Evolutionary conservation across 2,113 vertebrate genomes (phyloP).

Genomic region (Platanista minor): DNA sequence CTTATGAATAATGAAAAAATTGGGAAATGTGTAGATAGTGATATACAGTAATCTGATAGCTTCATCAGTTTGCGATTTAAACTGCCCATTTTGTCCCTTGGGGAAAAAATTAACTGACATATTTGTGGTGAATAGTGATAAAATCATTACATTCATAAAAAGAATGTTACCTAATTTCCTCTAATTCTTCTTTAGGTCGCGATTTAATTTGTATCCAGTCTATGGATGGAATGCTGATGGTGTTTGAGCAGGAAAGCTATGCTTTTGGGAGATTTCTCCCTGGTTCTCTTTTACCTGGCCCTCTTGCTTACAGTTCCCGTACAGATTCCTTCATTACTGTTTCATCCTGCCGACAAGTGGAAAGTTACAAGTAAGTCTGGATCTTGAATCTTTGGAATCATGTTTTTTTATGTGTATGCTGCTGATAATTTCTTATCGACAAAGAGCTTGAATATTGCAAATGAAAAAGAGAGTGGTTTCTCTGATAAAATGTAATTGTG

Average conservation of each 20-base stretch:
- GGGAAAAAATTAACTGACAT: neutral
- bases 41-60: neutral
- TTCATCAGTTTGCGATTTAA: neutral
- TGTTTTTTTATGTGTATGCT: neutral
- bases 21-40: neutral
- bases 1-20: neutral
- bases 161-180: neutral
- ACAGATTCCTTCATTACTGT: slow-evolving; percentile 96
- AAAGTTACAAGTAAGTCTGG: slow-evolving; percentile 93
- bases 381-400: neutral
- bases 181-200: slow-evolving; percentile 84
- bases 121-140: neutral
- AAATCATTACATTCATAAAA: neutral
- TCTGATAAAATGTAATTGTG: neutral
- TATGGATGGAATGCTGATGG: slow-evolving; percentile 97
- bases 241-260: slow-evolving; percentile 98
- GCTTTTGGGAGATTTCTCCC: slow-evolving; percentile 95
- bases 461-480: neutral
- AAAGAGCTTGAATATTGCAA: neutral
- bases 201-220: slow-evolving; percentile 98
- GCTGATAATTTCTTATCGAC: neutral
- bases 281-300: slow-evolving; percentile 94
- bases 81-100: neutral
- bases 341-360: slow-evolving; percentile 91
- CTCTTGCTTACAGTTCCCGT: slow-evolving; percentile 89